Evolutionary conservation across 2,888 invertebrate species (phyloP), one percentile per base, ranked within the genome.

Genomic region (Alcis repandata): DNA sequence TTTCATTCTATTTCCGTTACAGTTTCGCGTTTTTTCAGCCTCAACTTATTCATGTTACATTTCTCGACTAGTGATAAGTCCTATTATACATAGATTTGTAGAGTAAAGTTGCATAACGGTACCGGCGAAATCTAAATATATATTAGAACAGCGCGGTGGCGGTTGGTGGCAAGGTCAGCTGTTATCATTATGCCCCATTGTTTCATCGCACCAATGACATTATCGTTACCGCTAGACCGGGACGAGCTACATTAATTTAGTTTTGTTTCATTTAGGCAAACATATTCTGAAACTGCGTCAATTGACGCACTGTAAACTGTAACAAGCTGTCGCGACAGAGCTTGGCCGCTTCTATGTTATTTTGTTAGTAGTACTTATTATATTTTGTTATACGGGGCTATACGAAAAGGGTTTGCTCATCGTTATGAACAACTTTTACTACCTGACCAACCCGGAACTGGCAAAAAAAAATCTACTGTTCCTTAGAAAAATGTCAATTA

Each of bases 171-270:
- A 83, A 83, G 83, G 83, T 70, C 78, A 64, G 22, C 66, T 56
- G 73, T 78, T 82, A 80, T 83, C 83, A 75, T 68, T 70, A 69
- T 67, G 77, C 69, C 69, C 76, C 72, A 81, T 82, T 82, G 82
- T 80, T 80, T 75, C 67, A 68, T 48, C 38, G 49, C 22, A 43
- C 41, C 51, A 36, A 61, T 60, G 57, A 63, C 53, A 54, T 38
- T 48, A 63, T 62, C 64, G 68, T 32, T 59, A 63, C 59, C 57
- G 33, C 46, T 64, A 48, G 54, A 63, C 61, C 57, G 58, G 54
- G 43, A 63, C 67, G 57, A 54, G 11, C 36, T 22, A 57, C 17
- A 58, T 58, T 59, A 38, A 54, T 59, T 53, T 66, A 52, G 13
- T 57, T 60, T 41, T 41, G 43, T 66, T 46, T 27, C 27, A 52